Base-by-base conservation (phyloP, 1,140 invertebrate species). In the Lepeophtheirus salmonis region DNA sequence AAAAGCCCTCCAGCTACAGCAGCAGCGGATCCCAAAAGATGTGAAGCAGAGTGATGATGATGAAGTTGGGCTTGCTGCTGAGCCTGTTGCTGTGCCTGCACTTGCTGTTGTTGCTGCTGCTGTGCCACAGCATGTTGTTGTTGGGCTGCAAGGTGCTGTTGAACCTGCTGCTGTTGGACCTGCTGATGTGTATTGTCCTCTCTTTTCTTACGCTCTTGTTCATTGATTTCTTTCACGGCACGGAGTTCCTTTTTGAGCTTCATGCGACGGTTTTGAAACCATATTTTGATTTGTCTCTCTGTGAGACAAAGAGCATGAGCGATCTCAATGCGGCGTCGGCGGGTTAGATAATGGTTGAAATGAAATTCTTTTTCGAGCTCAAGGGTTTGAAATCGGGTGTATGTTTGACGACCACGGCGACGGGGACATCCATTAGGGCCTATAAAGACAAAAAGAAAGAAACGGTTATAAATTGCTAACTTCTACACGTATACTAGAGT, bases 301-400 rank as follows among this genome's bases (percentile, higher is more conserved):
- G 90, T 95, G 53, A 96, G 79, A 71, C 90, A 94, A 13, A 96
- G 79, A 25, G 89, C 89, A 73, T 95, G 90, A 10, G 90, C 90
- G 65, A 97, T 94, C 74, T 96, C 91, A 76, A 97, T 95, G 74
- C 91, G 80, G 70, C 91, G 80, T 22, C 59, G 79, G 69, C 90
- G 79, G 65, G 91, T 96, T 70, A 96, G 78, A 74, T 97, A 97
- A 68, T 94, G 89, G 74, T 95, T 96, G 75, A 92, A 97, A 72
- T 97, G 91, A 73, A 97, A 97, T 76, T 97, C 92, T 73, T 97
- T 97, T 73, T 97, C 92, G 70, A 92, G 77, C 71, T 92, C 88
- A 69, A 91, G 73, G 0, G 88, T 91, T 72, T 91, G 88, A 76
- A 90, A 91, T 66, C 88, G 82, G 61, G 90, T 95, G 78, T 97